Percentiles rank a stretch among this genome's conserved stretches.
Evolutionary conservation across 2,797 vertebrate species (phyloP).

Genomic region (Schizopygopsis malacanthus): DNA sequence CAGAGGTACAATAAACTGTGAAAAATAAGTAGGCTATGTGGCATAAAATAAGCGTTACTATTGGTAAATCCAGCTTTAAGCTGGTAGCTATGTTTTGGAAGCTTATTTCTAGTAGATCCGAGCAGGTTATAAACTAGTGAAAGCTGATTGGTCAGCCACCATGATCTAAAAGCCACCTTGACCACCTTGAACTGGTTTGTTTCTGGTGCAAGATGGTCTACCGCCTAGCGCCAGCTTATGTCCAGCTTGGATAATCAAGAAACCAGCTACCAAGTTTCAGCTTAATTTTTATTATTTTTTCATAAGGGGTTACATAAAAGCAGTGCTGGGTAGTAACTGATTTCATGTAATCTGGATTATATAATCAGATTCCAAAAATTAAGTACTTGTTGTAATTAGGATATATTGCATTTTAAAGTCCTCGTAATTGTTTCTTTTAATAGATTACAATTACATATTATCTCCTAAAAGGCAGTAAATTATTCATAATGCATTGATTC

Average conservation of each 20-base stretch:
- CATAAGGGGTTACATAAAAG: slow-evolving; percentile 15
- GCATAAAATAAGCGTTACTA: not conserved
- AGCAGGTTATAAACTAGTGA: not conserved
- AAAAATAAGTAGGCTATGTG: slow-evolving; percentile 13
- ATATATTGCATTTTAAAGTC: not conserved
- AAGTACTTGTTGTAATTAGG: not conserved
- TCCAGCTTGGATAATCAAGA: not conserved
- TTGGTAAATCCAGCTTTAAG: not conserved
- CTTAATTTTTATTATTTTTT: not conserved
- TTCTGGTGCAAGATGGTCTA: not conserved
- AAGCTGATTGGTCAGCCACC: not conserved
- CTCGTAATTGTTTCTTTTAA: not conserved
- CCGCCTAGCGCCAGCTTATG: not conserved
- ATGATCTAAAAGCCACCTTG: not conserved
- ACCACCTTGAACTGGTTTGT: not conserved
- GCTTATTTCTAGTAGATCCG: not conserved
- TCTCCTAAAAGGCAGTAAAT: not conserved
- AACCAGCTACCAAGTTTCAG: not conserved
- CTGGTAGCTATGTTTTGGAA: not conserved
- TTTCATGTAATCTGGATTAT: not conserved
- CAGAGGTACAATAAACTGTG: slow-evolving; percentile 22
- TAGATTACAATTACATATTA: not conserved
- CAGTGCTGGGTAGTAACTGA: not conserved
- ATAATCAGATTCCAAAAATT: not conserved
- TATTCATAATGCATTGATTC: not conserved